phyloP scores from a whole-genome alignment of 2,797 vertebrate species.

The Propithecus perrieri region DNA sequence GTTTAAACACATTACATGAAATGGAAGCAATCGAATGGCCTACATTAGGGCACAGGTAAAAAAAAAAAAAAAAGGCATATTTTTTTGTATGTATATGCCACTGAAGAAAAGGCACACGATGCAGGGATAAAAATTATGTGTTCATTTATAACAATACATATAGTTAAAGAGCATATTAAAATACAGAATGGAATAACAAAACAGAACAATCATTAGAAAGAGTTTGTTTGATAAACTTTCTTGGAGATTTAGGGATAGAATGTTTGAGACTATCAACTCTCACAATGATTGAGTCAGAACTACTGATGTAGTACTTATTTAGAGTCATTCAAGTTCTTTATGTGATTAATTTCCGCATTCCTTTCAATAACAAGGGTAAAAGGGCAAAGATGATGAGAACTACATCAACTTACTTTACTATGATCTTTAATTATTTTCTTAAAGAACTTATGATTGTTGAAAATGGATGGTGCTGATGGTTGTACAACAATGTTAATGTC shows the following conservation, averaged over 20 bases:
- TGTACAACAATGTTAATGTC: not conserved
- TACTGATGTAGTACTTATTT: not conserved
- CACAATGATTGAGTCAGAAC: not conserved
- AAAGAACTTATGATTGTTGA: not conserved
- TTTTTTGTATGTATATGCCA: not conserved
- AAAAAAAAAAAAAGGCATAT: not conserved
- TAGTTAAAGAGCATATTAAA: not conserved
- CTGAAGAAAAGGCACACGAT: not conserved
- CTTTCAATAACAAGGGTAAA: slow-evolving; percentile 18
- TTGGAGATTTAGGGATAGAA: not conserved
- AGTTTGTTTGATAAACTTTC: not conserved
- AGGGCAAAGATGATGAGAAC: not conserved
- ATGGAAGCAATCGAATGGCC: not conserved
- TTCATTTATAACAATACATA: not conserved
- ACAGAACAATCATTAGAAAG: not conserved
- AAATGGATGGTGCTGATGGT: not conserved
- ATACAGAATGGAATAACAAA: not conserved
- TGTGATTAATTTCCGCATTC: slow-evolving; percentile 7
- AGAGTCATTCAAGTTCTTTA: slow-evolving; percentile 6
- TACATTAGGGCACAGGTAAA: not conserved
- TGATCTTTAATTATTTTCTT: not conserved
- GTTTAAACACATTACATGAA: not conserved
- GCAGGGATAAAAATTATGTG: not conserved
- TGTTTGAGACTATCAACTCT: not conserved
- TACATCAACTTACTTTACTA: not conserved